A percentile compares a stretch with the other conserved stretches of the same genome.
phyloP scores from a whole-genome alignment of 2,797 vertebrate genomes.

The Girardinus metallicus region DNA sequence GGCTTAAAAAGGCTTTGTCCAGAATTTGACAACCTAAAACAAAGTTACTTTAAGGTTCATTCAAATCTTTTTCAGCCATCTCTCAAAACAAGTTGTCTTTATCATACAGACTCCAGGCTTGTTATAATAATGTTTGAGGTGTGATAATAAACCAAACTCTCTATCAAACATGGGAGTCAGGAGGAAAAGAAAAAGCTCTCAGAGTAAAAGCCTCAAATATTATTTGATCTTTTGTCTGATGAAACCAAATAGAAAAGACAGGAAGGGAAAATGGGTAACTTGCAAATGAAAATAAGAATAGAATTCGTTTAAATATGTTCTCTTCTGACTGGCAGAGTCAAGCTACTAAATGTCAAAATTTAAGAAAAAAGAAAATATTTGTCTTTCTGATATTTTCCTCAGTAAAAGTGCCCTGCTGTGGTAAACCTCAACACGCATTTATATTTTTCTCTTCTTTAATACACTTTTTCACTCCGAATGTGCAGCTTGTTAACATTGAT shows the following conservation, averaged over 20 bases:
- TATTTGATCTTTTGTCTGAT: slow-evolving; percentile 17
- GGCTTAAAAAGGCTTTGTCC: not conserved
- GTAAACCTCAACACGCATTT: not conserved
- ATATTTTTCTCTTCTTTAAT: not conserved
- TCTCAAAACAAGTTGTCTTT: slow-evolving; percentile 48
- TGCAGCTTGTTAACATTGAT: slow-evolving; percentile 20
- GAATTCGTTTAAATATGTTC: not conserved
- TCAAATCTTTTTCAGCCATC: slow-evolving; percentile 19
- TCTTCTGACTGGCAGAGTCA: slow-evolving; percentile 3
- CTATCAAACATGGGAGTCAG: slow-evolving; percentile 41
- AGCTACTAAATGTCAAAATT: not conserved
- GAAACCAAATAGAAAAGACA: slow-evolving; percentile 10
- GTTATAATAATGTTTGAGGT: slow-evolving; percentile 30
- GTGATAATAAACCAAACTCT: slow-evolving; percentile 36
- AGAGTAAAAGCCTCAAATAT: slow-evolving; percentile 43
- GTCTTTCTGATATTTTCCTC: not conserved
- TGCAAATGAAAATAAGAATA: slow-evolving; percentile 1
- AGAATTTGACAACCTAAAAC: slow-evolving; percentile 21
- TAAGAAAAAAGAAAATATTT: too few relatives aligned
- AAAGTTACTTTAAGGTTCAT: slow-evolving; percentile 2
- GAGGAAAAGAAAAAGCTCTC: slow-evolving; percentile 42
- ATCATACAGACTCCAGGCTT: slow-evolving; percentile 37
- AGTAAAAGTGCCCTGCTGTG: not conserved
- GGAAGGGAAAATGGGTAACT: slow-evolving; percentile 17
- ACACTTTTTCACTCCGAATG: not conserved